These are phyloP conservation scores for Cirrhinus molitorella DNA, from an alignment of 2,797 vertebrate species.

Conservation along the genomic window DNA sequence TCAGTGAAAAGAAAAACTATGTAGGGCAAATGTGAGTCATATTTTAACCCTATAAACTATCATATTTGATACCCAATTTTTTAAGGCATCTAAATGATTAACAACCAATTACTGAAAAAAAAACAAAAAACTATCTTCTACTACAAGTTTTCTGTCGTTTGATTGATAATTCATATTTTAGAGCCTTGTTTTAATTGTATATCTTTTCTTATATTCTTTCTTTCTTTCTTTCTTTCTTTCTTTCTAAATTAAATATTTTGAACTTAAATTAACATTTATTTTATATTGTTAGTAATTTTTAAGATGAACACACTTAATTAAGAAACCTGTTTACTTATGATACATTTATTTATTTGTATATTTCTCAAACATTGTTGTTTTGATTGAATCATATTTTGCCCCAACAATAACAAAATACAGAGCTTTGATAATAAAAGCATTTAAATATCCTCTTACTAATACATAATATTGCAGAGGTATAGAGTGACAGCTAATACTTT, in stretches of 20 bases:
- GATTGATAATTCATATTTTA: background rate
- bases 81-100: background rate
- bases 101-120: too few relatives aligned
- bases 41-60: background rate
- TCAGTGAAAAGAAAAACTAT: constrained; percentile 22
- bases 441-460: background rate
- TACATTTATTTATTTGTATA: too few relatives aligned
- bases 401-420: too few relatives aligned
- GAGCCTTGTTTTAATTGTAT: background rate
- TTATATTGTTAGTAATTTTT: background rate
- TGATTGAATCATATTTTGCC: too few relatives aligned
- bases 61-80: background rate
- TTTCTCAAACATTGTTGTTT: too few relatives aligned
- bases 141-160: background rate
- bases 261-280: background rate
- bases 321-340: too few relatives aligned
- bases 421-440: too few relatives aligned
- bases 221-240: background rate
- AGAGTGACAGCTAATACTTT: background rate
- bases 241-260: background rate
- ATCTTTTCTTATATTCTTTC: background rate
- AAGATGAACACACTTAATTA: too few relatives aligned
- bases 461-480: background rate
- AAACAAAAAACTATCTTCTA: too few relatives aligned
- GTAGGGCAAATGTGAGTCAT: background rate